These are phyloP conservation scores for Melanaphis sacchari DNA, from an alignment of 1,140 invertebrate species.

Conservation along the genomic window DNA sequence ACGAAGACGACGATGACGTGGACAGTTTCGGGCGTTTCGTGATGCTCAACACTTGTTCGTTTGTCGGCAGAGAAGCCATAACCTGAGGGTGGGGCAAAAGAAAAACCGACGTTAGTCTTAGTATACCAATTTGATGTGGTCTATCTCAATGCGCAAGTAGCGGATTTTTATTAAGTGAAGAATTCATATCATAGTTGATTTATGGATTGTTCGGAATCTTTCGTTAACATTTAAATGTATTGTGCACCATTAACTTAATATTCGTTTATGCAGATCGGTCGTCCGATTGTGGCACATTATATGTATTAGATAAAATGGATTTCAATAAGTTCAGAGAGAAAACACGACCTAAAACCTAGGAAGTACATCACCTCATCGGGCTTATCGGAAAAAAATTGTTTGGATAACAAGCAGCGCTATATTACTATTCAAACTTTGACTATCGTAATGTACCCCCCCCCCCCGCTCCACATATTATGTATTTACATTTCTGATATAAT, in stretches of 20 bases:
- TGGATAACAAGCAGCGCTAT: not conserved
- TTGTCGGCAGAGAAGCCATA: slow-evolving; percentile 79
- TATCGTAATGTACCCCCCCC: too few relatives aligned
- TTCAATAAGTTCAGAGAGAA: not conserved
- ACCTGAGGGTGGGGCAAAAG: slow-evolving; percentile 64
- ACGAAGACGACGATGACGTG: slow-evolving; percentile 65
- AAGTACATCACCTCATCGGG: not conserved
- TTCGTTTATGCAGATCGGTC: too few relatives aligned
- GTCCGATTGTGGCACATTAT: too few relatives aligned
- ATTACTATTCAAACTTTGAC: not conserved
- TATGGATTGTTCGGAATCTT: not conserved
- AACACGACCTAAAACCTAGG: not conserved
- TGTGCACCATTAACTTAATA: too few relatives aligned
- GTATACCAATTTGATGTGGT: not conserved
- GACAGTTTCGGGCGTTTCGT: slow-evolving; percentile 80
- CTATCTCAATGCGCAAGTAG: not conserved
- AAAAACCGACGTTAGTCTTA: not conserved
- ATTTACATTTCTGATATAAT: not conserved
- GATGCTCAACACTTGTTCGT: slow-evolving; percentile 81
- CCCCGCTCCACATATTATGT: not conserved
- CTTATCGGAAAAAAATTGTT: too few relatives aligned
- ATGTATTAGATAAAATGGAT: not conserved
- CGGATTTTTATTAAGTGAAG: not conserved
- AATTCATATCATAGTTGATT: not conserved
- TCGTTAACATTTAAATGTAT: too few relatives aligned